Evolutionary conservation across 2,888 invertebrate species (phyloP), one percentile per base, ranked within the genome.

Genomic region (Escarpia spicata): DNA sequence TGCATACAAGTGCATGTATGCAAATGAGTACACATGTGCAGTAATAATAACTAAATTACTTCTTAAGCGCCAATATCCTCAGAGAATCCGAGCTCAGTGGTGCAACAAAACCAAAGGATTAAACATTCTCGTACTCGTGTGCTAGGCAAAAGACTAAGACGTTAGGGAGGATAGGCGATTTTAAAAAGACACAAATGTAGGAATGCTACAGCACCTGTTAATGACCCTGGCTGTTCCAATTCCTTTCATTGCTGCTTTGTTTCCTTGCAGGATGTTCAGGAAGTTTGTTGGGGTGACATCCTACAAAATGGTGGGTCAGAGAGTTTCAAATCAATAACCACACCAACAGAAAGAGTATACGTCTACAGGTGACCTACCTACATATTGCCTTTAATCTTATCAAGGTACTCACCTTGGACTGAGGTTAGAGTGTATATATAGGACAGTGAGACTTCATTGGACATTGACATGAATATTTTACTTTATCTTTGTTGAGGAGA

Each of bases 201-300:
- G n/a, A 44, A 91, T 91, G 91, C 2, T 31, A 44, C 44, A 37
- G 8, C n/a, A 96, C 96, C 96, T 96, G 26, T 96, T 93, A 58
- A 96, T 95, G 19, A 96, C 96, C 95, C 97, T 97, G 52, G 97
- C 97, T 93, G 97, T 97, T 37, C 97, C 97, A 92, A 96, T 95
- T 26, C 97, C 97, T 44, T 94, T 94, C 94, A 97, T 95, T 37
- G 95, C 96, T 92, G 95, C 94, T 91, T 96, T 95, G 93, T 97
- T 96, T 37, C 97, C 97, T 92, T 96, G 95, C 37, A 97, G 95
- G 89, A 97, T 96, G 94, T 97, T 97, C 92, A 97, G 95, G 95
- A 97, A 97, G 94, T 97, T 97, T 90, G 96, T 95, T 15, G 97
- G 97, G 9, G 96, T 97, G 3, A 97, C 97, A 93, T 97, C 96